Base-by-base conservation (phyloP, 2,797 vertebrate species). In the Synaphobranchus kaupii region DNA sequence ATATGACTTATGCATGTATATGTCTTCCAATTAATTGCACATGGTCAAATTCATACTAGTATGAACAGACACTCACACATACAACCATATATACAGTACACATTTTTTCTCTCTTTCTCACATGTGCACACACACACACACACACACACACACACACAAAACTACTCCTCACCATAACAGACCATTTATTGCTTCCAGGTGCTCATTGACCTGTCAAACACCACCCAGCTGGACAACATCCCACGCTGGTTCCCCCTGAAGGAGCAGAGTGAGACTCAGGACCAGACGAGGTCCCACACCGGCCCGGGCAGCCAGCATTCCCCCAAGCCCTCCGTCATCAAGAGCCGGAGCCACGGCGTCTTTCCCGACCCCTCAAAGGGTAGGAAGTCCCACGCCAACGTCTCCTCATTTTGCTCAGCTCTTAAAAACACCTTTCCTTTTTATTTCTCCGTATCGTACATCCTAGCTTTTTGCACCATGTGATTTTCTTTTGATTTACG, bases 361-460 rank as follows among this genome's bases (percentile, higher is more conserved):
- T 99, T 99, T 92, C 98, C 98, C 7, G 98, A 99, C 92, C 98
- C 98, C 84, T 95, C 97, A 89, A 99, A 99, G 97, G 99, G 99
- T 99, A 97, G 92, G 95, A 28, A 0, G 84, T 39, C 22, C 7
- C 86, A 28, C 0, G 0, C 44, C 58, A 39, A 80, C 6, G 15
- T 6, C 56, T 17, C 20, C 56, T 60, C 78, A 31, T 17, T 13
- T 80, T 22, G 34, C 60, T 8, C 60, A 31, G 48, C 76, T 83
- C 86, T 83, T 28, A 56, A 68, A 84, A 22, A 84, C 83, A 28
- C 86, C 68, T 54, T 22, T 84, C 83, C 50, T 54, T 78, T 84
- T 78, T 56, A 25, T 81, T 50, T 47, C 54, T 34, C 78, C 73
- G 86, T 87, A 84, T 52, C 54, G 52, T 78, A 84, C 52, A 83